Evolutionary conservation across 2,113 vertebrate species (phyloP).

Genomic region (Pristiophorus japonicus): DNA sequence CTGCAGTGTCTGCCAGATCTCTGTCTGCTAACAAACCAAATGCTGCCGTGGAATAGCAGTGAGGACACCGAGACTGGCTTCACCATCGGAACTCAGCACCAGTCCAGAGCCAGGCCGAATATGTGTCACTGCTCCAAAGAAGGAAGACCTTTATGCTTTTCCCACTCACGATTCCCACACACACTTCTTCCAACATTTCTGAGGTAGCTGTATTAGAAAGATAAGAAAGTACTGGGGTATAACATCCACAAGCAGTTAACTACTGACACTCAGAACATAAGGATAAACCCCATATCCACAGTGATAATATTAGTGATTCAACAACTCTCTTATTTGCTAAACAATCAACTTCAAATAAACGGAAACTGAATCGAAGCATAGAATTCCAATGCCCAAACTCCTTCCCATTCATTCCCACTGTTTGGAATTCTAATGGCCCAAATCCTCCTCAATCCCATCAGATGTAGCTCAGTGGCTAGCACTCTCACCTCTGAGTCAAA

Average conservation of each 20-base stretch:
- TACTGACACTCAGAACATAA: neutral
- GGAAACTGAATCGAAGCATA: neutral
- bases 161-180: neutral
- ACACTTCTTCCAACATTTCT: neutral
- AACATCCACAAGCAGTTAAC: neutral
- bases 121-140: neutral
- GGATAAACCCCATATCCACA: neutral
- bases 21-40: neutral
- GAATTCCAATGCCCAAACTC: neutral
- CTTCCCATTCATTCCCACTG: neutral
- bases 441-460: neutral
- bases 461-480: neutral
- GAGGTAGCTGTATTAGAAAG: neutral
- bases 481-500: neutral
- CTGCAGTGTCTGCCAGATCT: too few species aligned
- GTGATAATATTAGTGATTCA: neutral
- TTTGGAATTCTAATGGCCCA: neutral
- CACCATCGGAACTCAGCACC: neutral
- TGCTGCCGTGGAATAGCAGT: neutral
- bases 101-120: too few species aligned
- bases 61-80: neutral
- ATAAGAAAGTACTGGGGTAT: neutral
- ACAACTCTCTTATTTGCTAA: neutral
- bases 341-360: neutral
- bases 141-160: neutral